Conservation (phyloP, 2,888 invertebrate genomes). For the Lycia hirtaria region DNA sequence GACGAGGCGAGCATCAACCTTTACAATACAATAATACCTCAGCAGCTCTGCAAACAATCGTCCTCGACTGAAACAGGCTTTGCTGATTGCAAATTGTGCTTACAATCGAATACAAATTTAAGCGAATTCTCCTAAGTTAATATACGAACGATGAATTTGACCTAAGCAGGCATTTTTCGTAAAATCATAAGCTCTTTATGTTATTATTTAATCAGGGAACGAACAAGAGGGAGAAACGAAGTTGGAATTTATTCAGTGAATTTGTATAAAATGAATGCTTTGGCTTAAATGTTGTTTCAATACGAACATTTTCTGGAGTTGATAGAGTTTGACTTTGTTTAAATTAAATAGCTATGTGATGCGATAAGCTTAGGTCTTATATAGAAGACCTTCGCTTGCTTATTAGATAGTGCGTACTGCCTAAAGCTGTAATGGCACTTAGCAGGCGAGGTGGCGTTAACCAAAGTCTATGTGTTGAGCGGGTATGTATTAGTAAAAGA, state of each 20-base stretch:
- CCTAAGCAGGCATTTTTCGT: constrained; percentile 60
- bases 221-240: constrained; percentile 34
- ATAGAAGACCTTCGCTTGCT: background rate
- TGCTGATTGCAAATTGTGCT: constrained; percentile 80
- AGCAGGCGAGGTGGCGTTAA: no score
- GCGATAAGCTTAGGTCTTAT: background rate
- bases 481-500: no score
- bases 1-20: constrained; percentile 38
- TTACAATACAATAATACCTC: constrained; percentile 57
- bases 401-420: background rate
- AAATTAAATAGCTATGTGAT: constrained; percentile 5
- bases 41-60: constrained; percentile 64
- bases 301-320: constrained; percentile 10
- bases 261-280: constrained; percentile 14
- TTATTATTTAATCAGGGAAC: constrained; percentile 40
- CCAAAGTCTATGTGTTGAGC: no score
- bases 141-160: constrained; percentile 62
- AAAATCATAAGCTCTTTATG: constrained; percentile 51
- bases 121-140: constrained; percentile 71
- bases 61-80: constrained; percentile 68
- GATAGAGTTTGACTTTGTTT: constrained; percentile 7
- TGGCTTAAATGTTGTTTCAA: constrained; percentile 17
- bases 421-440: no score
- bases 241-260: constrained; percentile 32
- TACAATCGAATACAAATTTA: constrained; percentile 75